Evolutionary conservation across 1,140 invertebrate genomes (phyloP), one percentile per base, ranked within the genome.

Genomic region (Panulirus ornatus): DNA sequence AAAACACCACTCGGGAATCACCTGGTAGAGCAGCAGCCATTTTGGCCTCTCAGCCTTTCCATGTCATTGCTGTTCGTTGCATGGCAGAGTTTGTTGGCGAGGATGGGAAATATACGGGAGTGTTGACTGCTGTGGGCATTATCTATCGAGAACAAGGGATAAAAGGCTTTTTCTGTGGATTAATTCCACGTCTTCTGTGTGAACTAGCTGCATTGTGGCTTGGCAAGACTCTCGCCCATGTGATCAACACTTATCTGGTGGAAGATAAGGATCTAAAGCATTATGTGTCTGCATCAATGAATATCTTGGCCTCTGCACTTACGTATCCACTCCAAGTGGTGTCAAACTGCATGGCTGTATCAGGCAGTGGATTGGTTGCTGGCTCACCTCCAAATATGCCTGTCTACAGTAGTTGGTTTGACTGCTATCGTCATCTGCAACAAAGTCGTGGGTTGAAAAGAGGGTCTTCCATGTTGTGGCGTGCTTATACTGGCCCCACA

Each of bases 21-120:
- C 94, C 96, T 76, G 95, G 96, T 92, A 96, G 96, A 93, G 95
- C 96, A 44, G 96, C 95, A 58, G 96, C 96, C 63, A 96, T 98
- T 73, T 94, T 97, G 86, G 95, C 96, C 19, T 97, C 97, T 86
- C 97, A 98, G 93, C 98, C 98, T 19, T 96, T 98, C 93, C 96
- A 98, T 94, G 97, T 98, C 42, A 96, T 97, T 83, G 92, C 97
- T 30, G 93, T 98, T 42, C 95, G 98, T 93, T 97, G 96, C 95
- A 98, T 98, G 97, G 97, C 97, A 22, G 97, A 98, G 92, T 98
- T 98, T 95, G 95, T 98, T 91, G 98, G 97, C 30, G 95, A 96
- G 93, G 97, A 98, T 95, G 96, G 95, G 86, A 95, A 96, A 93
- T 98, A 98, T 93, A 95, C 93, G 95, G 95, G 96, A 34, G 92